Evolutionary conservation across 53 echinoderm and acorn worm species (phyloP).

Genomic region (Luidia sarsii): DNA sequence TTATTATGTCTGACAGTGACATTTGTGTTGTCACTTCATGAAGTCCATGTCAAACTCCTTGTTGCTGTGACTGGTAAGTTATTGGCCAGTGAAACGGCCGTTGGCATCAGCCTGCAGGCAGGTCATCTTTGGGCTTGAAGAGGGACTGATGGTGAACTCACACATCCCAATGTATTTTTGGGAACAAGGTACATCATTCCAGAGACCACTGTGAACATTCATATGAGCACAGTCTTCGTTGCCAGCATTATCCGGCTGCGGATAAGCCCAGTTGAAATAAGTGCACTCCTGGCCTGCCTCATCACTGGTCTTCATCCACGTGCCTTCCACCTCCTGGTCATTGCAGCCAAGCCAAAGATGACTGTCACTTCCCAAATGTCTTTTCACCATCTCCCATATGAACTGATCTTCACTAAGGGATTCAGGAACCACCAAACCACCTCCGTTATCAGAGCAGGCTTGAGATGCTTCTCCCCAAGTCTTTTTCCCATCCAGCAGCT

Average conservation of each 20-base stretch:
- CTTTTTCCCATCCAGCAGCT: background rate
- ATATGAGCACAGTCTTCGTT: background rate
- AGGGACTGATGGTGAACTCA: background rate
- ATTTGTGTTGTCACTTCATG: too few species aligned
- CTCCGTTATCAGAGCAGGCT: slow-evolving; percentile 1
- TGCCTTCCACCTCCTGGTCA: slow-evolving; percentile 1
- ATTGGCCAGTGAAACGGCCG: background rate
- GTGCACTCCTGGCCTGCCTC: slow-evolving; percentile 3
- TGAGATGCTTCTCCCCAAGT: background rate
- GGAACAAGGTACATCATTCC: background rate
- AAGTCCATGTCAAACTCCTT: too few species aligned
- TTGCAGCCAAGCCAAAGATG: slow-evolving; percentile 12
- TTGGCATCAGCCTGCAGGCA: slow-evolving; percentile 1
- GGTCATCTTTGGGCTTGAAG: background rate
- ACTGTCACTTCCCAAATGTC: background rate
- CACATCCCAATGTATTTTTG: background rate
- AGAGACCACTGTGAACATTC: background rate
- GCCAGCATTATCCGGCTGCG: background rate
- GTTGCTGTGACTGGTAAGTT: background rate
- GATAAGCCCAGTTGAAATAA: background rate
- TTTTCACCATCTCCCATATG: slow-evolving; percentile 3
- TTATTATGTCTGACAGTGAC: too few species aligned
- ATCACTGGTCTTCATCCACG: slow-evolving; percentile 1
- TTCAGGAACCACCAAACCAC: background rate
- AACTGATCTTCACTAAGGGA: background rate